Base-by-base conservation (phyloP, 2,113 vertebrate genomes). In the Pseudorhombus dupliciocellatus region DNA sequence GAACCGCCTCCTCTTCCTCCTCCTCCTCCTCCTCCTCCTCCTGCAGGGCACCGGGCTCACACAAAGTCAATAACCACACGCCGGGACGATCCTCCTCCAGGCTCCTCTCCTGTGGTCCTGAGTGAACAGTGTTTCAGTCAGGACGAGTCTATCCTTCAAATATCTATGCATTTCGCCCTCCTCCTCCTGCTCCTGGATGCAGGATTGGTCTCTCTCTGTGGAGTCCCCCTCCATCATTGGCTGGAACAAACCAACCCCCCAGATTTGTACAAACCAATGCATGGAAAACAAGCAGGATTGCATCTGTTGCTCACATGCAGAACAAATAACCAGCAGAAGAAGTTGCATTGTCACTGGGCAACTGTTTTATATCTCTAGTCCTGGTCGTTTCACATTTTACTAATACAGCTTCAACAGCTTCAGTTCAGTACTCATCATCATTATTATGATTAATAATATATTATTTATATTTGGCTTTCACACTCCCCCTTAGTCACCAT, bases 101-200 rank as follows among this genome's bases (percentile, higher is more conserved):
- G 34, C 12, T 37, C 16, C 15, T 44, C 15, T 44, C 16, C 40
- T 44, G 10, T 44, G 16, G 12, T 44, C 40, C 12, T 44, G 40
- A 44, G 40, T 1, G 40, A 44, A 44, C 40, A 44, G 18, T 44
- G 18, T 16, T 44, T 44, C 5, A 16, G 40, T 6, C 12, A 44
- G 40, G 15, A 18, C 40, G 40, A 44, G 57, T 83, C 81, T 64
- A 87, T 61, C 16, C 65, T 34, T 1, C 12, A 59, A 44, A 88
- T 73, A 77, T 86, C 79, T 81, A 80, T 65, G 73, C 59, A 46
- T 14, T 3, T 64, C 72, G 37, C 83, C 64, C 84, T 75, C 4
- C 80, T 67, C 78, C 77, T 11, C 72, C 66, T 79, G 68, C 75
- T 53, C 34, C 34, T 37, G 10, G 25, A 72, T 31, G 54, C 28